Percentiles rank a stretch among this genome's conserved stretches.
phyloP scores from a whole-genome alignment of 2,113 vertebrate species.

The Trogon surrucura region DNA sequence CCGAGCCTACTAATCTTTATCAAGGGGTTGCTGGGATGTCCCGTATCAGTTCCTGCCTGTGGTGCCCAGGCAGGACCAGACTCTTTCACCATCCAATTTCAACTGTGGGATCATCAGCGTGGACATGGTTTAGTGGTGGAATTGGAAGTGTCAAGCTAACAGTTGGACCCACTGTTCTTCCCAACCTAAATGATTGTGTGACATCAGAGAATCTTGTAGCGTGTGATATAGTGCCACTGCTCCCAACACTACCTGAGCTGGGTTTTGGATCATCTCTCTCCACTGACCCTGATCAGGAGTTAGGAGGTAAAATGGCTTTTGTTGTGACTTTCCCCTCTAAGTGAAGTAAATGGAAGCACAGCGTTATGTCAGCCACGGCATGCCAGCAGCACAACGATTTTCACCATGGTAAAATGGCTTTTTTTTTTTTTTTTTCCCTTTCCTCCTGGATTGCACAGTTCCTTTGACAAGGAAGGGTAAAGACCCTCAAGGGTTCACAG shows the following conservation, averaged over 20 bases:
- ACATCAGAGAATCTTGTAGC: background rate
- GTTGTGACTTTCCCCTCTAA: slow-evolving; percentile 17
- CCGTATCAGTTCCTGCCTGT: background rate
- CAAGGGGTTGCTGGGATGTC: background rate
- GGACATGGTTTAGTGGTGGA: background rate
- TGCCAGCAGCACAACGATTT: slow-evolving; percentile 38
- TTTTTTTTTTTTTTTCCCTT: slow-evolving; percentile 42
- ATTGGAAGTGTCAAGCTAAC: rapidly evolving
- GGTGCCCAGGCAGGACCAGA: background rate
- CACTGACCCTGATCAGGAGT: background rate
- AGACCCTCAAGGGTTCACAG: slow-evolving; percentile 80
- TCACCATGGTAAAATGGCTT: slow-evolving; percentile 54
- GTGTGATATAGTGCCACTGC: background rate
- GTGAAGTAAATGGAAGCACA: slow-evolving; percentile 23
- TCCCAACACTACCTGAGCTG: background rate
- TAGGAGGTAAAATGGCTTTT: slow-evolving; percentile 14
- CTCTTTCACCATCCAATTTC: background rate
- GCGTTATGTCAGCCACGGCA: slow-evolving; percentile 12
- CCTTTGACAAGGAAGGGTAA: slow-evolving; percentile 80
- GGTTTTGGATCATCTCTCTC: background rate
- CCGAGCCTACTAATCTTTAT: background rate
- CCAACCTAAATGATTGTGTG: background rate
- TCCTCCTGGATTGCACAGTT: slow-evolving; percentile 69
- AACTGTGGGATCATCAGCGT: background rate
- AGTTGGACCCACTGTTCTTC: background rate